A percentile compares a stretch with the other conserved stretches of the same genome.
Evolutionary conservation across 2,888 invertebrate species (phyloP).

Genomic region (Dryobotodes eremita): DNA sequence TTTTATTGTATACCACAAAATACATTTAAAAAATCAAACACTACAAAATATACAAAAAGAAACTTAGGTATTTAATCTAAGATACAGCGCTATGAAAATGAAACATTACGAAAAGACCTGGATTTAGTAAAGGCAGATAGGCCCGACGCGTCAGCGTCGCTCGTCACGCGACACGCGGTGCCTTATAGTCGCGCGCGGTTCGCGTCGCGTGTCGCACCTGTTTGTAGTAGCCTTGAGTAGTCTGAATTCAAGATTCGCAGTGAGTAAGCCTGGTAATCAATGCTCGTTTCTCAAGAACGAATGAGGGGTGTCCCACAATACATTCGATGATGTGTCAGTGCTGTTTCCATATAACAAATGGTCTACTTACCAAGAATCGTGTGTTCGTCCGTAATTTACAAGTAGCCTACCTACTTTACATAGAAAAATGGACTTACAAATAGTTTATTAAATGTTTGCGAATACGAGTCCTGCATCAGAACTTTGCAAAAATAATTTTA

Average conservation of each 20-base stretch:
- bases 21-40: too few relatives aligned
- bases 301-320: conserved; percentile 21
- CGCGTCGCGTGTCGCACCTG: too few relatives aligned
- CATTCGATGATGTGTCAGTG: conserved; percentile 22
- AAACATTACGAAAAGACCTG: too few relatives aligned
- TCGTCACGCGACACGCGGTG: too few relatives aligned
- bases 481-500: conserved; percentile 66
- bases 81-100: not conserved
- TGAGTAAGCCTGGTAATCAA: conserved; percentile 26
- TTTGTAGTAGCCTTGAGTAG: too few relatives aligned
- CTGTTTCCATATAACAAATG: not conserved
- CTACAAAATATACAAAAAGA: too few relatives aligned
- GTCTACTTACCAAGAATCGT: conserved; percentile 12
- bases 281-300: conserved; percentile 8
- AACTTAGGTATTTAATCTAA: not conserved
- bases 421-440: conserved; percentile 50
- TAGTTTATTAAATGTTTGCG: conserved; percentile 59
- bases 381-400: conserved; percentile 21
- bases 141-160: too few relatives aligned
- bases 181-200: too few relatives aligned
- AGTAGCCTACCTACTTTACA: conserved; percentile 23
- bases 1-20: too few relatives aligned
- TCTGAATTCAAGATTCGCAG: too few relatives aligned
- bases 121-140: too few relatives aligned
- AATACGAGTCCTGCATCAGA: conserved; percentile 60